Conservation (phyloP, 2,797 vertebrate species). For the Meriones psammophilus region DNA sequence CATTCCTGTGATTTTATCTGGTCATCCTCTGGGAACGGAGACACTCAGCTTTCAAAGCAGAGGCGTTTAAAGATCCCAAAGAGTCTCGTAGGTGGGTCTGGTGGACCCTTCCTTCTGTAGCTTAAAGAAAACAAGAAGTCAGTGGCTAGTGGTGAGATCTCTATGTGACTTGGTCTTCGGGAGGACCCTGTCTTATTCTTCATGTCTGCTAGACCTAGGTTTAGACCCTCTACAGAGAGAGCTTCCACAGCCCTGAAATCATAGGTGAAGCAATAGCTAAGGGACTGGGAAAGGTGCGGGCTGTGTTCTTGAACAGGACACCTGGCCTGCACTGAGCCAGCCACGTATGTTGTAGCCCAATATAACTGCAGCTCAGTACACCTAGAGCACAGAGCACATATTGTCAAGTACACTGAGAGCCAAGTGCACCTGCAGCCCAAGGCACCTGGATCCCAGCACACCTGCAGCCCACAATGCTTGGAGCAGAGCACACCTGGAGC, state of each 20-base stretch:
- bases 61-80: background rate
- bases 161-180: rapidly evolving
- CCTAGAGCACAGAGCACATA: background rate
- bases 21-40: background rate
- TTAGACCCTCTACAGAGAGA: background rate
- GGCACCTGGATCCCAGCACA: too few species aligned
- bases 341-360: background rate
- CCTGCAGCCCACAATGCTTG: background rate
- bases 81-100: background rate
- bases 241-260: background rate
- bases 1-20: background rate
- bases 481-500: too few species aligned
- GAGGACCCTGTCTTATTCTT: background rate
- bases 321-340: background rate
- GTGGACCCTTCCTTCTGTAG: rapidly evolving
- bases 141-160: rapidly evolving
- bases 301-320: background rate
- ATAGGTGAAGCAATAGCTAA: background rate
- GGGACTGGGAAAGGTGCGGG: background rate
- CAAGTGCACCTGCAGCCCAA: too few species aligned
- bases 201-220: background rate
- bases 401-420: background rate
- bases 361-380: background rate
- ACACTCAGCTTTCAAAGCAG: background rate
- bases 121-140: background rate